A percentile compares a stretch with the other conserved stretches of the same genome.
Conservation (phyloP, 2,888 invertebrate genomes). For the Oligia strigilis region DNA sequence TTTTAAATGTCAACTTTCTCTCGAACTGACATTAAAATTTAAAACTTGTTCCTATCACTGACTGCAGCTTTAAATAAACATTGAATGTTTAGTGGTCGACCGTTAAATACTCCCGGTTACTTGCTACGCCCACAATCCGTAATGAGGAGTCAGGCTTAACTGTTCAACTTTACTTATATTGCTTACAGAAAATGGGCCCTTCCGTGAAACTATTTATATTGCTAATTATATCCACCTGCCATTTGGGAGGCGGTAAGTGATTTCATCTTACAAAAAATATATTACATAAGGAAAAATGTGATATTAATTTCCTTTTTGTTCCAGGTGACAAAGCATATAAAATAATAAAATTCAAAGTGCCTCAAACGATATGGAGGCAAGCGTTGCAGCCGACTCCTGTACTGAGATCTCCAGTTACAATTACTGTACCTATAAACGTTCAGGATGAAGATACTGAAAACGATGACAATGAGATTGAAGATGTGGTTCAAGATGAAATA, state of each 20-base stretch:
- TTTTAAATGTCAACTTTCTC: constrained; percentile 84
- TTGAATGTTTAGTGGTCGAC: constrained; percentile 78
- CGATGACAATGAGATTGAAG: constrained; percentile 60
- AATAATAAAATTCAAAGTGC: constrained; percentile 81
- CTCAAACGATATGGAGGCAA: constrained; percentile 80
- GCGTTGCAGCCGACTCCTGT: constrained; percentile 83
- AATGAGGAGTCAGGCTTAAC: constrained; percentile 77
- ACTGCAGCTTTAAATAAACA: constrained; percentile 81
- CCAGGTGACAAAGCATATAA: constrained; percentile 78
- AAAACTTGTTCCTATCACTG: constrained; percentile 87
- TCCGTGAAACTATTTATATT: constrained; percentile 65
- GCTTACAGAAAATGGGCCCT: constrained; percentile 67
- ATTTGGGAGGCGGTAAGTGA: constrained; percentile 71
- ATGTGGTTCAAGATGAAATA: constrained; percentile 60
- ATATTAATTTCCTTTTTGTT: constrained; percentile 11
- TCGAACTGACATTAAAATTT: constrained; percentile 85
- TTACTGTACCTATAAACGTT: constrained; percentile 85
- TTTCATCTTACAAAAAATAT: neutral
- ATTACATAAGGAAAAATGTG: neutral
- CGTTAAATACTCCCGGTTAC: constrained; percentile 86
- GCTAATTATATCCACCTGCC: constrained; percentile 62
- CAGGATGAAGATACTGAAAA: constrained; percentile 73
- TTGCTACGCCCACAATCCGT: constrained; percentile 81
- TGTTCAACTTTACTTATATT: constrained; percentile 62
- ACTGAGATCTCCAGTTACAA: constrained; percentile 84